These are phyloP conservation scores for Orussus abietinus DNA, from an alignment of 1,140 invertebrate genomes.

Conservation along the genomic window DNA sequence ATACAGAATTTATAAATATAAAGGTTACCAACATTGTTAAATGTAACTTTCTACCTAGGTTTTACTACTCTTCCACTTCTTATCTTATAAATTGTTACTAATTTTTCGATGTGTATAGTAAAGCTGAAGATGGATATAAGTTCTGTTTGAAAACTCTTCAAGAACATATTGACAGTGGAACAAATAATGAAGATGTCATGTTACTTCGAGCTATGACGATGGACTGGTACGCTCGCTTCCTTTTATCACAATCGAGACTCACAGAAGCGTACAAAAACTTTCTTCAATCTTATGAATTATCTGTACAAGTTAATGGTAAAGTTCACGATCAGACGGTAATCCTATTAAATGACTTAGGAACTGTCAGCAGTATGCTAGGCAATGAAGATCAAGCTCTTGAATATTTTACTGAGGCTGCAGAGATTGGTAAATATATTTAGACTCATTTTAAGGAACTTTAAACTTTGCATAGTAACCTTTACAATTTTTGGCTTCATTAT, in stretches of 20 bases:
- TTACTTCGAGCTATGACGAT: slow-evolving; percentile 67
- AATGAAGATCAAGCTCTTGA: slow-evolving; percentile 66
- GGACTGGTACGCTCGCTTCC: slow-evolving; percentile 79
- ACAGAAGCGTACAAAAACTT: slow-evolving; percentile 66
- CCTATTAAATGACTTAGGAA: slow-evolving; percentile 82
- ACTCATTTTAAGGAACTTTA: slow-evolving; percentile 1
- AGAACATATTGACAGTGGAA: slow-evolving; percentile 53
- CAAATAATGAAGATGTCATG: slow-evolving; percentile 57
- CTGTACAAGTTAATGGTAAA: slow-evolving; percentile 62
- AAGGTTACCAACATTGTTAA: too few relatives aligned
- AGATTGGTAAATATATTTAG: slow-evolving; percentile 55
- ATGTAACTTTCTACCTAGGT: too few relatives aligned
- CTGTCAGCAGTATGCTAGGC: slow-evolving; percentile 63
- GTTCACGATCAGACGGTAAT: slow-evolving; percentile 70
- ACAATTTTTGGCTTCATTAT: slow-evolving; percentile 11
- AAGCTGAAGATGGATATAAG: slow-evolving; percentile 70
- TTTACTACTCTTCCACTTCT: slow-evolving; percentile 7
- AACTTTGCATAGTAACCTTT: slow-evolving; percentile 6
- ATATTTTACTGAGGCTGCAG: slow-evolving; percentile 69
- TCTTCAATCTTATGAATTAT: slow-evolving; percentile 66
- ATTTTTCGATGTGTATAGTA: slow-evolving; percentile 40
- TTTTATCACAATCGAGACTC: slow-evolving; percentile 62
- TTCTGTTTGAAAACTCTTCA: slow-evolving; percentile 71
- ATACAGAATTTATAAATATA: too few relatives aligned
- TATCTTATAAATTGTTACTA: neutral